phyloP scores from a whole-genome alignment of 2,113 vertebrate species.

The Micromys minutus region DNA sequence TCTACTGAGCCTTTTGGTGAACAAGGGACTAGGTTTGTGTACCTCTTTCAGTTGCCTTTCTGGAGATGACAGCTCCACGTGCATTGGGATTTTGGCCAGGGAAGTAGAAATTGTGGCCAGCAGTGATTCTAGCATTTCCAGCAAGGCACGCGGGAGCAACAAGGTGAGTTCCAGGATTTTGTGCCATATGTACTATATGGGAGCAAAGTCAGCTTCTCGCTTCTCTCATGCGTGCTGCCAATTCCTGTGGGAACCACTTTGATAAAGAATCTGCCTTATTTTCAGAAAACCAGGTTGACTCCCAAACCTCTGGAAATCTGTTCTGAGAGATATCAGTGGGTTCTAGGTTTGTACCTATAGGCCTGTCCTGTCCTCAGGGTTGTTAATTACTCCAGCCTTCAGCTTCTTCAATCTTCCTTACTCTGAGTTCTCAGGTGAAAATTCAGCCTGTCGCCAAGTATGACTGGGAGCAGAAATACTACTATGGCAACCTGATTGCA shows the following conservation, averaged over 20 bases:
- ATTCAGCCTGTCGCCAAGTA: conserved; percentile 98
- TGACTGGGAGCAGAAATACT: conserved; percentile 99
- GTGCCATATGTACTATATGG: neutral
- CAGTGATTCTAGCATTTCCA: conserved; percentile 97
- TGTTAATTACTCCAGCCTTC: neutral
- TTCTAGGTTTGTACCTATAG: neutral
- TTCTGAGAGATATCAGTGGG: neutral
- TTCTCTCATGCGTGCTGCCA: neutral
- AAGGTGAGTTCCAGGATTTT: conserved; percentile 86
- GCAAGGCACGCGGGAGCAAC: conserved; percentile 97
- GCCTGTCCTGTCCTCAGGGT: neutral
- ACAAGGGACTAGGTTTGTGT: neutral
- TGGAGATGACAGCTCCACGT: conserved; percentile 94
- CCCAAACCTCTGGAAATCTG: conserved; percentile 26
- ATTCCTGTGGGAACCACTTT: conserved; percentile 13
- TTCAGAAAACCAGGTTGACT: conserved; percentile 44
- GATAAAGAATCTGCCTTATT: neutral
- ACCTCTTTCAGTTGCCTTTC: conserved; percentile 89
- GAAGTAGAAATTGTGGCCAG: conserved; percentile 99
- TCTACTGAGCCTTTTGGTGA: neutral
- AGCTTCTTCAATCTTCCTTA: conserved; percentile 20
- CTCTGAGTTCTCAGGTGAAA: conserved; percentile 91
- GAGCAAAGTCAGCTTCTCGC: neutral
- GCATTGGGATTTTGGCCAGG: conserved; percentile 92
- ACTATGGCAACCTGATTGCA: conserved; percentile 97